phyloP scores from a whole-genome alignment of 2,797 vertebrate genomes.

The Tiaroga cobitis region DNA sequence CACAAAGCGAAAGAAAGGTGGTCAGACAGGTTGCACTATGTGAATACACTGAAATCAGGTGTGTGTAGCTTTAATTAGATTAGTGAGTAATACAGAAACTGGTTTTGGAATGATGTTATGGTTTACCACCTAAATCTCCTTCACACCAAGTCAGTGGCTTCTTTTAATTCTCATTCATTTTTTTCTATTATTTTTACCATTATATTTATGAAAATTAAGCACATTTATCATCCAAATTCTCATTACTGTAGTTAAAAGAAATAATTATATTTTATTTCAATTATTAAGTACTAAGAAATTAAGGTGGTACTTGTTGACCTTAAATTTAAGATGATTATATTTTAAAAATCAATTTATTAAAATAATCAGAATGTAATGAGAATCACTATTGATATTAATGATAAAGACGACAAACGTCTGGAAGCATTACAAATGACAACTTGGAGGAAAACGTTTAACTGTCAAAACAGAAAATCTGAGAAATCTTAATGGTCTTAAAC shows the following conservation, averaged over 20 bases:
- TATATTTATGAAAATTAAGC: not conserved
- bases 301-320: not conserved
- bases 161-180: not conserved
- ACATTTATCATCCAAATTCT: not conserved
- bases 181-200: not conserved
- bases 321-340: not conserved
- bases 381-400: not conserved
- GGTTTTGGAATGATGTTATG: conserved; percentile 29
- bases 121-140: not conserved
- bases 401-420: not conserved
- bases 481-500: not conserved
- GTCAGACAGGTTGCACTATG: conserved; percentile 33
- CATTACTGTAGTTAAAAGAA: not conserved
- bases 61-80: conserved; percentile 51
- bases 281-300: not conserved
- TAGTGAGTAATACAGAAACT: conserved; percentile 63
- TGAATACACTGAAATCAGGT: conserved; percentile 35
- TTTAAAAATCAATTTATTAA: not conserved
- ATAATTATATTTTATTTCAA: not conserved
- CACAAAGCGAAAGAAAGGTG: conserved; percentile 39
- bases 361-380: not conserved
- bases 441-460: not conserved
- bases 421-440: not conserved
- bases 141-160: not conserved
- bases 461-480: not conserved